Evolutionary conservation across 2,113 vertebrate species (phyloP).

Genomic region (Deroptyus accipitrinus): DNA sequence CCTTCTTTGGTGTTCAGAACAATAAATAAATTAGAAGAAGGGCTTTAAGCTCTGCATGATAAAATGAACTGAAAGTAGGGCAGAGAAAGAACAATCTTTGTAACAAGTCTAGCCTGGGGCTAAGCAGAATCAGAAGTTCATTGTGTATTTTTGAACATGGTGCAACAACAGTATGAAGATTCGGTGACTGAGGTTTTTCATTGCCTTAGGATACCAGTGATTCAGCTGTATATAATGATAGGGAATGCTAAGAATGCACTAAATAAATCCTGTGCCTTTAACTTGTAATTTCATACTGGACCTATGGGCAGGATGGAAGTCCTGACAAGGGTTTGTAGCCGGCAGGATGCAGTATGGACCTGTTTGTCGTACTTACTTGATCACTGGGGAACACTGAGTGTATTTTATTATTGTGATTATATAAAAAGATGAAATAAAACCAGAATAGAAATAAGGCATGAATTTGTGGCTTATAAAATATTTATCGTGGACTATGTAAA

Average conservation of each 20-base stretch:
- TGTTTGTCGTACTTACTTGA: neutral
- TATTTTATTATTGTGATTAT: neutral
- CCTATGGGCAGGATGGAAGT: conserved; percentile 3
- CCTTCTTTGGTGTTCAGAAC: conserved; percentile 65
- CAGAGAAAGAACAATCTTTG: conserved; percentile 70
- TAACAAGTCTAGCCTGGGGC: conserved; percentile 60
- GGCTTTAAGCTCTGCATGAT: conserved; percentile 65
- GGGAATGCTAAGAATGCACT: conserved; percentile 52
- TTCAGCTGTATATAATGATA: conserved; percentile 65
- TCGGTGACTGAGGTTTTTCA: conserved; percentile 64
- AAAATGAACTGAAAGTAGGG: conserved; percentile 68
- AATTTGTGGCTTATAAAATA: neutral
- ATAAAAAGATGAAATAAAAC: neutral
- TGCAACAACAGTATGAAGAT: conserved; percentile 54
- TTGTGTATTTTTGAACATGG: conserved; percentile 61
- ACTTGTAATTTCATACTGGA: conserved; percentile 46
- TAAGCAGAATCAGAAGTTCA: conserved; percentile 66
- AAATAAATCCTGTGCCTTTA: conserved; percentile 53
- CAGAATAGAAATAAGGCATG: neutral
- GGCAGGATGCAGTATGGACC: neutral
- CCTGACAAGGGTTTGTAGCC: conserved; percentile 7
- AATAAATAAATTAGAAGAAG: conserved; percentile 73
- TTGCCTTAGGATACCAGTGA: conserved; percentile 55
- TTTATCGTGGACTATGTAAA: neutral
- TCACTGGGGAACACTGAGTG: neutral